A percentile compares a stretch with the other conserved stretches of the same genome.
Evolutionary conservation across 2,888 invertebrate species (phyloP).

Genomic region (Limenitis camilla): DNA sequence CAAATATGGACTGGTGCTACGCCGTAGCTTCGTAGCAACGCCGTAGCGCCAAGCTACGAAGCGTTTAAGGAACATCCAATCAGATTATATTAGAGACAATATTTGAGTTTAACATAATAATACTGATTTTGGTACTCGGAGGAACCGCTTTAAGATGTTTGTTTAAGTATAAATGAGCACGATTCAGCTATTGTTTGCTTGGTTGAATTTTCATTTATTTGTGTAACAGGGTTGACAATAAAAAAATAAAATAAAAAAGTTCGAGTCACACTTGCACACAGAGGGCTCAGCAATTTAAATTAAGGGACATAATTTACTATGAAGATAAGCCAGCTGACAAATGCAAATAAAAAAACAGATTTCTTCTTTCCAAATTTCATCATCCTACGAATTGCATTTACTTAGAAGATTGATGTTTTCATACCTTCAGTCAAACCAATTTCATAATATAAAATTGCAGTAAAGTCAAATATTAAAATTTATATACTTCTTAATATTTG

Average conservation of each 20-base stretch:
- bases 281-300: no score
- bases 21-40: neutral
- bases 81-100: constrained; percentile 14
- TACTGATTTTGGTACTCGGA: constrained; percentile 22
- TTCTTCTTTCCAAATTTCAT: no score
- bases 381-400: no score
- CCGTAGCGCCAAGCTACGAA: neutral
- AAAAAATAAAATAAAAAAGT: neutral
- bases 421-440: no score
- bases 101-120: constrained; percentile 19
- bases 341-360: no score
- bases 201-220: constrained; percentile 52
- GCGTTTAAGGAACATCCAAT: neutral
- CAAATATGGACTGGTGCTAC: no score
- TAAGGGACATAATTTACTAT: no score
- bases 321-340: no score
- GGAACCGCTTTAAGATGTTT: constrained; percentile 42
- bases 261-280: no score
- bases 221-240: constrained; percentile 23
- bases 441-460: no score
- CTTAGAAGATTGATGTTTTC: no score
- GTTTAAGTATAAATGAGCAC: constrained; percentile 37
- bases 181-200: constrained; percentile 41
- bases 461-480: no score
- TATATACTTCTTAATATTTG: neutral